A percentile compares a stretch with the other conserved stretches of the same genome.
Conservation (phyloP, 2,888 invertebrate species). For the Trimorus sp. region DNA sequence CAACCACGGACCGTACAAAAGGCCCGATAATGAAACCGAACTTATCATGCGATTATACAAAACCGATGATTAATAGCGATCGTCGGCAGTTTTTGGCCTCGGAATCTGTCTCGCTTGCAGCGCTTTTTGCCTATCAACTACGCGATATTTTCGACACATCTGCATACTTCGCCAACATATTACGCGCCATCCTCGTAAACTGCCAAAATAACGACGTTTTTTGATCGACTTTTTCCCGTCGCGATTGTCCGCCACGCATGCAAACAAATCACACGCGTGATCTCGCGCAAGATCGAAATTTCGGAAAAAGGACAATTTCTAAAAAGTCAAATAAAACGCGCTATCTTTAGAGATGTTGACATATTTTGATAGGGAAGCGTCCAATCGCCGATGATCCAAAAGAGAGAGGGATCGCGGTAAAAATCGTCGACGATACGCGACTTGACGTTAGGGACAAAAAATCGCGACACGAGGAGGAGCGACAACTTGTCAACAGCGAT, state of each 20-base stretch:
- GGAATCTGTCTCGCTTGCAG: constrained; percentile 7
- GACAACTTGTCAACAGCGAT: constrained; percentile 40
- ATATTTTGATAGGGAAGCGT: constrained; percentile 10
- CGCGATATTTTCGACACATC: constrained; percentile 8
- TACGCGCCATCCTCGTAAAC: constrained; percentile 5
- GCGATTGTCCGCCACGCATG: neutral
- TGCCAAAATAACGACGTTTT: constrained; percentile 21
- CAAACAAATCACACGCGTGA: constrained; percentile 21
- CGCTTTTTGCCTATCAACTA: constrained; percentile 36
- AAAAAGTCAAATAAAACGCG: neutral
- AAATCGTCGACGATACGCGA: constrained; percentile 10
- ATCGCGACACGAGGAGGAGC: constrained; percentile 35
- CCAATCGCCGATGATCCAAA: neutral
- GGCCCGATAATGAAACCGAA: constrained; percentile 13
- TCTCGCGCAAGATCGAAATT: neutral
- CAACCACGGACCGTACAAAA: neutral
- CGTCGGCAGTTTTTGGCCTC: constrained; percentile 13
- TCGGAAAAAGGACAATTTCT: neutral
- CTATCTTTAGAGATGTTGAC: neutral
- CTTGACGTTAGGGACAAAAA: neutral
- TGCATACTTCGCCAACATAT: constrained; percentile 19
- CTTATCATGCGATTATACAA: constrained; percentile 26
- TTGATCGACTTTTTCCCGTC: constrained; percentile 19
- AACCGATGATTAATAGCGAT: constrained; percentile 41
- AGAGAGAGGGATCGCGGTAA: too few species aligned